phyloP scores from a whole-genome alignment of 2,888 invertebrate genomes.

The Campoletis raptor region DNA sequence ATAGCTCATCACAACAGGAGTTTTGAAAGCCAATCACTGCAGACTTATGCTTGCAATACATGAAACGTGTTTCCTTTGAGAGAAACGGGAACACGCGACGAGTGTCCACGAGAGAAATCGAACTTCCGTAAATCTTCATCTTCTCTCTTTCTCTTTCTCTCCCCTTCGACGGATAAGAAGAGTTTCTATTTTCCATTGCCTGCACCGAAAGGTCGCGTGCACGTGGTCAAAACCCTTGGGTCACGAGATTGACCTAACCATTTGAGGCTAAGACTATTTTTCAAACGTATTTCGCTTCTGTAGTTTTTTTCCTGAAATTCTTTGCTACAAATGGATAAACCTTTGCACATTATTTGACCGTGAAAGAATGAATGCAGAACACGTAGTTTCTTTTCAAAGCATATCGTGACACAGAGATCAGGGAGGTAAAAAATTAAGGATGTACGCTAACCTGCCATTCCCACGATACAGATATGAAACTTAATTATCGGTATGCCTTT shows the following conservation, averaged over 20 bases:
- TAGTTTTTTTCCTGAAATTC: background rate
- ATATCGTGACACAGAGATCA: conserved; percentile 40
- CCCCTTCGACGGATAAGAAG: conserved; percentile 23
- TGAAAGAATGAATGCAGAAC: conserved; percentile 51
- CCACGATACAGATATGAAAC: conserved; percentile 60
- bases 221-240: background rate
- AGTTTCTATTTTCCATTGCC: background rate
- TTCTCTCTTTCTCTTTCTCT: background rate
- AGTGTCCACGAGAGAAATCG: conserved; percentile 53
- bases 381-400: conserved; percentile 50
- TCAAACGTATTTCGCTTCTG: conserved; percentile 1
- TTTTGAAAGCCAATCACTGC: conserved; percentile 13
- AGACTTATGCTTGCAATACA: conserved; percentile 11
- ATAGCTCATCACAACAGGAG: background rate
- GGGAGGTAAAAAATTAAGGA: conserved; percentile 56
- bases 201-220: conserved; percentile 3
- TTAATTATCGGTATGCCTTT: conserved; percentile 58
- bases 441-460: conserved; percentile 34
- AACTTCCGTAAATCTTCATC: conserved; percentile 39
- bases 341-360: background rate
- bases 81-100: conserved; percentile 51
- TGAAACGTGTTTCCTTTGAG: conserved; percentile 65
- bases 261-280: background rate
- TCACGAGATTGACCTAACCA: conserved; percentile 8
- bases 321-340: background rate